Evolutionary conservation across 2,888 invertebrate species (phyloP).

Genomic region (Pecten maximus): DNA sequence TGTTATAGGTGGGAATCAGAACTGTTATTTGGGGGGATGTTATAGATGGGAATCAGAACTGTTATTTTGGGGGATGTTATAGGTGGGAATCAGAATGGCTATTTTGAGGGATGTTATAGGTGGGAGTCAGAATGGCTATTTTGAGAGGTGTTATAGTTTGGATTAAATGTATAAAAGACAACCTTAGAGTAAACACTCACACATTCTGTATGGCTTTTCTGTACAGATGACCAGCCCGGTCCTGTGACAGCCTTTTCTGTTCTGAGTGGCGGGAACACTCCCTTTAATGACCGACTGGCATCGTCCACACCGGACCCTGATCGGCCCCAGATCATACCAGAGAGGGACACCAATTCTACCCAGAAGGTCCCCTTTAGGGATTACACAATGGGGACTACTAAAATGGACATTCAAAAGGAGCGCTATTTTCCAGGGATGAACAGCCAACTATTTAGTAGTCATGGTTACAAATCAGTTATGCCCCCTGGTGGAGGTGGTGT

Average conservation of each 20-base stretch:
- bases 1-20: no score
- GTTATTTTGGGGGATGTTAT: no score
- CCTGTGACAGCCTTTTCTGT: slow-evolving; percentile 50
- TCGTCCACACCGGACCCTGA: slow-evolving; percentile 79
- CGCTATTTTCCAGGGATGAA: background rate
- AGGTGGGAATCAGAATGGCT: no score
- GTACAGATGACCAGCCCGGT: slow-evolving; percentile 37
- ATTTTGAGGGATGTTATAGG: no score
- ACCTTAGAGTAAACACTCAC: no score
- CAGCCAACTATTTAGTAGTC: background rate
- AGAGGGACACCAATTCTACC: slow-evolving; percentile 57
- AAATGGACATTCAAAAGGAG: background rate
- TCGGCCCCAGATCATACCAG: slow-evolving; percentile 65
- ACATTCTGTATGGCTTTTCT: no score
- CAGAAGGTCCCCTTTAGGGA: background rate
- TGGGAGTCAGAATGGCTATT: no score
- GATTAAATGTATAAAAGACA: no score
- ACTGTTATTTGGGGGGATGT: no score
- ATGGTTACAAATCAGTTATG: background rate
- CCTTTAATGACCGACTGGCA: slow-evolving; percentile 72
- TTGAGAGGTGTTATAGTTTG: no score
- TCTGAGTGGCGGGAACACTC: slow-evolving; percentile 59
- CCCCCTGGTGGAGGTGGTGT: background rate
- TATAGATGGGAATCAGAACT: no score
- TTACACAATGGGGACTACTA: background rate